Percentiles rank a stretch among this genome's conserved stretches.
Evolutionary conservation across 2,113 vertebrate genomes (phyloP).

Genomic region (Puma concolor): DNA sequence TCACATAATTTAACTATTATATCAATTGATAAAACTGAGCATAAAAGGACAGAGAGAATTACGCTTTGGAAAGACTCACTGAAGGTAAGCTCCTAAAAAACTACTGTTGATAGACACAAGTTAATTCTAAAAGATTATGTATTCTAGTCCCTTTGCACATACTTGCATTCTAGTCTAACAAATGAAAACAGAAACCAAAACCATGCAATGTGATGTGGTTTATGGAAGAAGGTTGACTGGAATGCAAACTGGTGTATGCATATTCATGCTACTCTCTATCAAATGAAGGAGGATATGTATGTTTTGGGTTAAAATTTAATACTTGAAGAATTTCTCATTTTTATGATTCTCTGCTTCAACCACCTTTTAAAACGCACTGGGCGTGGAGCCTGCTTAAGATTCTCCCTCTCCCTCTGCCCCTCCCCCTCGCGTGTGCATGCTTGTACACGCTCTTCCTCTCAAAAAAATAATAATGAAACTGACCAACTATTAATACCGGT

Average conservation of each 20-base stretch:
- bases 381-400: no score
- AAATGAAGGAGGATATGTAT: neutral
- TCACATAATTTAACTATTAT: neutral
- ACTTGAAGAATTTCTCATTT: conserved; percentile 5
- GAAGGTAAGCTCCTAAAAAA: neutral
- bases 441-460: no score
- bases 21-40: neutral
- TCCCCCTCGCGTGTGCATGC: no score
- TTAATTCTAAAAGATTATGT: neutral
- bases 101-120: neutral
- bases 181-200: conserved; percentile 29
- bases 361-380: neutral
- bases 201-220: neutral
- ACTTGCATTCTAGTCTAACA: neutral
- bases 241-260: neutral
- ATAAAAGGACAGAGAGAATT: neutral
- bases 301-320: neutral
- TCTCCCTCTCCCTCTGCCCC: no score
- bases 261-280: neutral
- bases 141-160: neutral
- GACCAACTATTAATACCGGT: neutral
- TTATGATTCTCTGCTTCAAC: neutral
- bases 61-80: neutral
- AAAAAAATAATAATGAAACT: neutral
- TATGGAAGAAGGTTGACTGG: neutral